Base-by-base conservation (phyloP, 1,140 invertebrate genomes). In the Temnothorax longispinosus region DNA sequence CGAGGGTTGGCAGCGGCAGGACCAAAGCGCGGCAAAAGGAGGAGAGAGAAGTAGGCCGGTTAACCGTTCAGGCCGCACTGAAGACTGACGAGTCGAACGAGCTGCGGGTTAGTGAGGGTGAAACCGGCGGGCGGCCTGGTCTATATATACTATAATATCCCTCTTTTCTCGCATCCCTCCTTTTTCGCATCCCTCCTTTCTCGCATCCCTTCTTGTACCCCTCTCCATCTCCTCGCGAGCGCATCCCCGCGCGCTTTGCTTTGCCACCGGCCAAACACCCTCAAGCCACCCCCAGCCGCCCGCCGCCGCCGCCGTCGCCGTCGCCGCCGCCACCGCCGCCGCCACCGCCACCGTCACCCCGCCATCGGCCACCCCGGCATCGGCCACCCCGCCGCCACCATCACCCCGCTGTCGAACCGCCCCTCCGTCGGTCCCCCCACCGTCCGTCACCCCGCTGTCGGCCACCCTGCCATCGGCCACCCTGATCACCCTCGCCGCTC, bases 61-160 rank as follows among this genome's bases (percentile, higher is more conserved):
- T 93, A 93, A 94, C 90, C 94, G 94, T 94, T 94, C 93, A 94
- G 94, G 94, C 94, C 94, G 94, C 94, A 94, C 94, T 95, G 94
- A 94, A 90, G 87, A 94, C 94, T 95, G 94, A 94, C 90, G 87
- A 92, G 78, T 75, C 89, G 90, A 87, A 88, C 89, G 90, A 87
- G 88, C 80, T 87, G 87, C 84, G 78, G 86, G 80, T 92, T 91
- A 92, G 92, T 93, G 92, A 94, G 90, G 92, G 92, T 93, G 92
- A 94, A 27, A 92, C 92, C 88, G 88, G 77, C 77, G 77, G 77
- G 47, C 62, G 62, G 89, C 76, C 91, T 92, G 89, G 84, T 88
- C 27, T 27, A 27, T 27, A 27, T 27, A 27, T 27, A 27, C 27
- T 27, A 27, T 27, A 27, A 27, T 27, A 90, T 93, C 93, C 93